A percentile compares a stretch with the other conserved stretches of the same genome.
phyloP scores from a whole-genome alignment of 1,140 invertebrate genomes.

The Centruroides vittatus region DNA sequence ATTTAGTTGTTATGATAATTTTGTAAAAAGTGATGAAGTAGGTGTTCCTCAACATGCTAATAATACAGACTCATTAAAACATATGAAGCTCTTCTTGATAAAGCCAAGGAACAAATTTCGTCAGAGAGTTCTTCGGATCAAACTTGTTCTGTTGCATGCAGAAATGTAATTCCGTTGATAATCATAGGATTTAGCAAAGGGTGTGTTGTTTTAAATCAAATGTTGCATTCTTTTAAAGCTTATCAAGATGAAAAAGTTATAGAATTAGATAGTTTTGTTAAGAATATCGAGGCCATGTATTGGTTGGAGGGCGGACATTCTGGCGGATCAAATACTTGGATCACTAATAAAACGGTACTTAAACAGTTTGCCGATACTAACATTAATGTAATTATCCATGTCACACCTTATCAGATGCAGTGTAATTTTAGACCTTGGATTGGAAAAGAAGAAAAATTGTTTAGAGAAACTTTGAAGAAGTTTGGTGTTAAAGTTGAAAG shows the following conservation, averaged over 20 bases:
- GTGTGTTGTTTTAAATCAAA: conserved; percentile 77
- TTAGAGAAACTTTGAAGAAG: conserved; percentile 46
- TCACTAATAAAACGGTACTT: conserved; percentile 52
- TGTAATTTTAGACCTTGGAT: conserved; percentile 65
- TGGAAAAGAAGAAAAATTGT: conserved; percentile 57
- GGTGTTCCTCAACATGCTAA: conserved; percentile 55
- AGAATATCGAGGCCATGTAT: conserved; percentile 45
- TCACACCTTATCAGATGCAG: conserved; percentile 63
- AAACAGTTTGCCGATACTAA: conserved; percentile 49
- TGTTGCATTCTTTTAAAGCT: conserved; percentile 61
- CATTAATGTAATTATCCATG: conserved; percentile 54
- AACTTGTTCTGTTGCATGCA: too few species aligned
- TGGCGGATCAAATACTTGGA: conserved; percentile 68
- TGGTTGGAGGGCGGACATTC: conserved; percentile 79
- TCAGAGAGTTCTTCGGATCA: too few species aligned
- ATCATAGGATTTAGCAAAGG: conserved; percentile 82
- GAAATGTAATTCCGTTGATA: conserved; percentile 26
- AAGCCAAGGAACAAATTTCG: background rate
- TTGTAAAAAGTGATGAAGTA: conserved; percentile 56
- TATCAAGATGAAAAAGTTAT: background rate
- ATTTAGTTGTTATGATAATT: conserved; percentile 75
- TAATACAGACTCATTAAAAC: conserved; percentile 47
- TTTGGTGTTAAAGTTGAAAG: conserved; percentile 45
- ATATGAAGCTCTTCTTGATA: conserved; percentile 27
- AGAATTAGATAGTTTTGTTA: conserved; percentile 17